phyloP scores from a whole-genome alignment of 2,797 vertebrate species.

The Protosalanx chinensis region DNA sequence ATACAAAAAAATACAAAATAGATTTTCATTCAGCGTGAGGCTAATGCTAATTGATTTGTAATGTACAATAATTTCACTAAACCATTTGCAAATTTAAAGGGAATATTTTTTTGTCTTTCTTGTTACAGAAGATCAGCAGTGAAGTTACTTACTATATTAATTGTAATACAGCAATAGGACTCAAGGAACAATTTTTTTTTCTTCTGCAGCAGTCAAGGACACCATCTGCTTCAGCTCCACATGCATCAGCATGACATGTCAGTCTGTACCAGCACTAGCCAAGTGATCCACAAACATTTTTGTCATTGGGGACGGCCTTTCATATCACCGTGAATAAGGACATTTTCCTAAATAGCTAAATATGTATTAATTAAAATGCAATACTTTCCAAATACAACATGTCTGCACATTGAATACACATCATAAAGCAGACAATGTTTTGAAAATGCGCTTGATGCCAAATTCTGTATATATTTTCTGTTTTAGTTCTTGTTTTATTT shows the following conservation, averaged over 20 bases:
- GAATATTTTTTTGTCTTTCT: conserved; percentile 9
- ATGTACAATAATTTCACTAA: neutral
- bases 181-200: conserved; percentile 43
- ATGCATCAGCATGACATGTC: conserved; percentile 50
- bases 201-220: conserved; percentile 64
- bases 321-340: neutral
- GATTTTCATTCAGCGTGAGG: neutral
- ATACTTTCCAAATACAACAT: conserved; percentile 7
- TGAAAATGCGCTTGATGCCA: neutral
- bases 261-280: conserved; percentile 48
- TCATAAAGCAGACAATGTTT: conserved; percentile 19
- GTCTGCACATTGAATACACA: neutral
- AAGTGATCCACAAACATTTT: conserved; percentile 58
- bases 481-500: conserved; percentile 8
- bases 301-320: conserved; percentile 25
- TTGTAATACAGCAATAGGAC: conserved; percentile 43
- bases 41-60: too few relatives aligned
- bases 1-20: neutral
- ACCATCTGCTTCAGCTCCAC: conserved; percentile 55
- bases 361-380: conserved; percentile 13
- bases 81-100: conserved; percentile 2
- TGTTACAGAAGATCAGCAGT: conserved; percentile 1
- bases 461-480: neutral
- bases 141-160: conserved; percentile 37
- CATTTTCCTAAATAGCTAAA: neutral